These are phyloP conservation scores for Xylota segnis DNA, from an alignment of 2,888 invertebrate genomes.

Conservation along the genomic window DNA sequence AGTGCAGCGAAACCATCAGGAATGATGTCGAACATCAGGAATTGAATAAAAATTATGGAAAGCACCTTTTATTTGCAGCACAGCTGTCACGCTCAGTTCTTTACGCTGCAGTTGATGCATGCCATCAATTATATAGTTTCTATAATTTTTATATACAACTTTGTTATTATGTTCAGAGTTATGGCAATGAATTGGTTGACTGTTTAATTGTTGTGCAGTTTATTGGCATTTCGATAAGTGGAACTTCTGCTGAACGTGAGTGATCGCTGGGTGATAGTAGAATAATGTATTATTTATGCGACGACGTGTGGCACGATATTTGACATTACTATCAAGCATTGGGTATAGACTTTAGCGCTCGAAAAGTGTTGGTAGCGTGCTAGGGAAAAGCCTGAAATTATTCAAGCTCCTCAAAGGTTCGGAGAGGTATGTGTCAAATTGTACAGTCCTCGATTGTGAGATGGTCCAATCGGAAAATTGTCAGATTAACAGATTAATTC, in stretches of 20 bases:
- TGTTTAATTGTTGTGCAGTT: slow-evolving; percentile 60
- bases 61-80: slow-evolving; percentile 41
- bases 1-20: slow-evolving; percentile 31
- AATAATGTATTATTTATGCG: slow-evolving; percentile 10
- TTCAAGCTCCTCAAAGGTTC: no score
- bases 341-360: no score
- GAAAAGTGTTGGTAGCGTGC: no score
- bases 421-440: no score
- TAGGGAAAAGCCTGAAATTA: no score
- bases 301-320: no score
- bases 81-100: slow-evolving; percentile 52
- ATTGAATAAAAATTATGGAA: slow-evolving; percentile 38
- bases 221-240: slow-evolving; percentile 60
- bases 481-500: no score
- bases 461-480: no score
- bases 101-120: slow-evolving; percentile 51
- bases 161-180: slow-evolving; percentile 37
- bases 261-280: slow-evolving; percentile 16
- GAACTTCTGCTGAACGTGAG: slow-evolving; percentile 7
- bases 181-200: slow-evolving; percentile 61
- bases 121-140: slow-evolving; percentile 49
- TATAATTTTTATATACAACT: slow-evolving; percentile 30
- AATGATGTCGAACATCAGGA: slow-evolving; percentile 56
- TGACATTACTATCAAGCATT: no score
- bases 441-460: no score